Evolutionary conservation across 1,140 invertebrate species (phyloP), one percentile per base, ranked within the genome.

Genomic region (Drosophila hydei): DNA sequence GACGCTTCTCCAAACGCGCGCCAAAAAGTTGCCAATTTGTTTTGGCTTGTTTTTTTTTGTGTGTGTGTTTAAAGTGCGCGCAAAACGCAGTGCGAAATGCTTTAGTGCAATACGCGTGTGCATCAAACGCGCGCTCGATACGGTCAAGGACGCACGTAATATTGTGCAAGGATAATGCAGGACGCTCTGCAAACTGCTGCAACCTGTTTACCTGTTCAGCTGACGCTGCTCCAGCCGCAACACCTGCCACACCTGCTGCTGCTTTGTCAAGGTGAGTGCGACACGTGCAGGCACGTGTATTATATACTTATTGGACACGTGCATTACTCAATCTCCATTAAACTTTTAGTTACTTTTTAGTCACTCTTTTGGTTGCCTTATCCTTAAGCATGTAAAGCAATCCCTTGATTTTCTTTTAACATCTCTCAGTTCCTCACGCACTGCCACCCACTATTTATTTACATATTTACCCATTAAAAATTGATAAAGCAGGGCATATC

Each of bases 101-200:
- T 30, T 30, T 50, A 36, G 42, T 30, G 9, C n/a, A n/a, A 19
- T 19, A 47, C 19, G 11, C 14, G 27, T 54, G 55, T 60, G 14
- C 16, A 54, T 30, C 14, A 8, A 2, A 9, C 16, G 16, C 8
- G 27, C 48, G 48, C 23, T 51, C 14, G 67, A 60, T 23, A 36
- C 48, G 56, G 64, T 50, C 64, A 72, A 68, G 70, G 70, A 72
- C 63, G 48, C 38, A n/a, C 2, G n/a, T 33, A 33, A 38, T 21
- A 21, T 30, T 25, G 6, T 33, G 21, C 62, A 67, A 59, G 62
- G 47, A 65, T 45, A 8, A 51, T 33, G 54, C 36, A 56, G 61
- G 14, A 43, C 14, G 42, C 2, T 11, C 25, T 30, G 52, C 43
- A 45, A 21, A 18, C 27, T 11, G 50, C 48, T 55, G 51, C 42